These are phyloP conservation scores for Elmis aenea DNA, from an alignment of 2,888 invertebrate genomes.

Conservation along the genomic window DNA sequence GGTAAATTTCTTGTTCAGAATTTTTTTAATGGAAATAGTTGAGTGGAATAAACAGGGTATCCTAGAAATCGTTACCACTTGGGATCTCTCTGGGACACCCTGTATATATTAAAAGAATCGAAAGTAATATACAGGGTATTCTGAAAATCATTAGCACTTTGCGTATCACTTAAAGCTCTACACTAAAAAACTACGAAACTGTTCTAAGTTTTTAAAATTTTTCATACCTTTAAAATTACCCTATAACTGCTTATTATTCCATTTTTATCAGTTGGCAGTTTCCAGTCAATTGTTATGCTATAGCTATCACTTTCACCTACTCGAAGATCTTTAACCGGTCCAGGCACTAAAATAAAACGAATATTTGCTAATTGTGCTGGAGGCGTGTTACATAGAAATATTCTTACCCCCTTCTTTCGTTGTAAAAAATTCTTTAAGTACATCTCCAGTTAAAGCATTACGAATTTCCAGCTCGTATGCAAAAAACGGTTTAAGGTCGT, in stretches of 20 bases:
- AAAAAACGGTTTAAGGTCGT: slow-evolving; percentile 4
- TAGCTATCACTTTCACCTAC: neutral
- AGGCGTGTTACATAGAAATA: neutral
- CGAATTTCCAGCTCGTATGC: neutral
- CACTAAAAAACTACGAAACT: too few relatives aligned
- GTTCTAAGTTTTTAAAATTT: too few relatives aligned
- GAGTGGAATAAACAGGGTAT: too few relatives aligned
- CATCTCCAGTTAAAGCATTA: neutral
- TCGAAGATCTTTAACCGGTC: neutral
- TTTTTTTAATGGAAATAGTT: too few relatives aligned
- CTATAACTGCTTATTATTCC: slow-evolving; percentile 4
- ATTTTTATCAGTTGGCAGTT: neutral
- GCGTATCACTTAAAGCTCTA: too few relatives aligned
- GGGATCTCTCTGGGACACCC: too few relatives aligned
- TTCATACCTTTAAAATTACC: slow-evolving; percentile 4
- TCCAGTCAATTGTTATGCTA: slow-evolving; percentile 6
- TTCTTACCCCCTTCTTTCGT: slow-evolving; percentile 13
- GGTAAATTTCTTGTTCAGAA: too few relatives aligned
- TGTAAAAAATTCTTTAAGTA: neutral
- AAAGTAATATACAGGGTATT: too few relatives aligned
- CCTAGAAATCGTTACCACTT: too few relatives aligned
- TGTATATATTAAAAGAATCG: too few relatives aligned
- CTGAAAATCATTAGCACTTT: too few relatives aligned
- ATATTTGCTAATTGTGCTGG: neutral
- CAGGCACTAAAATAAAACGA: slow-evolving; percentile 3